Evolutionary conservation across 2,113 vertebrate genomes (phyloP), one percentile per base, ranked within the genome.

Genomic region (Reinhardtius hippoglossoides): DNA sequence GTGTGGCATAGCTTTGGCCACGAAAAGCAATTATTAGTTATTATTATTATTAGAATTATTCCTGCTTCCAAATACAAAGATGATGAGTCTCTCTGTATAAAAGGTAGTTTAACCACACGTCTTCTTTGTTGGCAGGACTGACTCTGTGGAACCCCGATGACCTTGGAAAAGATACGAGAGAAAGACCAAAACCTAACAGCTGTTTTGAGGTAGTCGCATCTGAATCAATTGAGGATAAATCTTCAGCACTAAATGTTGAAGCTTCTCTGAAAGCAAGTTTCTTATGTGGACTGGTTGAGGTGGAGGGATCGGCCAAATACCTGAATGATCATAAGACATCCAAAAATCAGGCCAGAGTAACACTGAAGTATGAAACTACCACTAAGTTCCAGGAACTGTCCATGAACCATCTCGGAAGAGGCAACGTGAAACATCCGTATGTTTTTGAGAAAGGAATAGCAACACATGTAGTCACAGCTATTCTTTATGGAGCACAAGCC

Each of bases 401-500:
- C 0, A 92, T 92, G 90, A 64, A 60, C 9, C 84, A 86, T 12
- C 87, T 93, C 2, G 89, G 74, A 60, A 66, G 10, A 58, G 67
- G 40, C 0, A 88, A 90, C 0, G 40, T 91, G 0, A 85, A 74
- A 0, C 7, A 91, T 9, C 60, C 59, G 0, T 6, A 89, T 27
- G 83, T 91, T 2, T 92, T 89, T 81, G 83, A 90, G 0, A 0
- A 77, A 65, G 2, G 78, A 5, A 21, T 78, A 64, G 91, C 86
- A 15, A 90, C 91, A 40, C 91, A 91, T 65, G 87, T 93, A 1
- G 89, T 92, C 26, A 89, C 87, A 31, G 92, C 14, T 3, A 27
- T 93, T 10, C 84, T 92, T 31, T 91, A 90, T 18, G 90, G 90
- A 0, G 90, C 87, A 1, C 84, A 90, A 67, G 91, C 88, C 5